These are phyloP conservation scores for Drosophila neutralis DNA, from an alignment of 2,888 invertebrate genomes.

Conservation along the genomic window DNA sequence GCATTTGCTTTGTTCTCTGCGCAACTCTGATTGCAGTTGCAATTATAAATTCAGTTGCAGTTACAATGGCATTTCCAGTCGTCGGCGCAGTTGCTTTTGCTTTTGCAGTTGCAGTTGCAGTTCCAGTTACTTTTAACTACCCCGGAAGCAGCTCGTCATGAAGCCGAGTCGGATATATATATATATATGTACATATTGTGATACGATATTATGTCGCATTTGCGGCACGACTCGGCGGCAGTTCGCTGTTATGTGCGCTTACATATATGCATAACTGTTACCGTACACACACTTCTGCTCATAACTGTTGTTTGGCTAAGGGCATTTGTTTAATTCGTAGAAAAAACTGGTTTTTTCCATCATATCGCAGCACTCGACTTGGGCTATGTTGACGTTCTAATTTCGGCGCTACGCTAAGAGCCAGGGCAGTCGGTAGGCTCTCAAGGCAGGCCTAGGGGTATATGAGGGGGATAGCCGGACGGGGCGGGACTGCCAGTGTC, in stretches of 20 bases:
- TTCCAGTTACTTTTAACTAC: conserved; percentile 24
- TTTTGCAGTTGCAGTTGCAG: neutral
- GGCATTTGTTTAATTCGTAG: conserved; percentile 37
- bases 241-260: neutral
- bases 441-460: neutral
- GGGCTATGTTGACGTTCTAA: conserved; percentile 53
- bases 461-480: neutral
- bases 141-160: conserved; percentile 46
- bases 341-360: conserved; percentile 55
- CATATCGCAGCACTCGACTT: conserved; percentile 38
- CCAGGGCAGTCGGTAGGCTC: conserved; percentile 2
- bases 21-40: conserved; percentile 45
- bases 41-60: conserved; percentile 8
- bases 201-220: conserved; percentile 54
- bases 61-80: conserved; percentile 3
- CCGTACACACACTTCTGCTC: conserved; percentile 31
- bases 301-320: conserved; percentile 52
- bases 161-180: conserved; percentile 12
- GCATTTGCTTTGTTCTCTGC: conserved; percentile 48
- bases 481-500: neutral
- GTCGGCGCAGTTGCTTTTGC: neutral
- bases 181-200: conserved; percentile 21
- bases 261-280: conserved; percentile 33
- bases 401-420: conserved; percentile 51
- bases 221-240: conserved; percentile 14